Conservation (phyloP, 2,113 vertebrate genomes). For the Leptosomus discolor region DNA sequence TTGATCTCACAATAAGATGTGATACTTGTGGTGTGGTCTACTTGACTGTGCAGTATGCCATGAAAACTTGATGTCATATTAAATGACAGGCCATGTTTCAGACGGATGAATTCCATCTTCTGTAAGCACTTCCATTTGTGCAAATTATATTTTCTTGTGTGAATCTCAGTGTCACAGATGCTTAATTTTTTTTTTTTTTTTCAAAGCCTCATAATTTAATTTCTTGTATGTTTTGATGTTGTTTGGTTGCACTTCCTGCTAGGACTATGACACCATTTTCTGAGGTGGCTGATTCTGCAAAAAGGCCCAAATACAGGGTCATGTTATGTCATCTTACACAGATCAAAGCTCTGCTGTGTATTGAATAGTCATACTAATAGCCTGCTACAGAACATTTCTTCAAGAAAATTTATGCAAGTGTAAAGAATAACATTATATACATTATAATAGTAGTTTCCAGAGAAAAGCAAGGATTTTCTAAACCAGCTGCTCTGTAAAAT, state of each 20-base stretch:
- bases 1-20: not conserved
- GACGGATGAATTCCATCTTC: not conserved
- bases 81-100: not conserved
- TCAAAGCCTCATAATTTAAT: not conserved
- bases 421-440: not conserved
- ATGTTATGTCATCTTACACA: not conserved
- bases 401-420: not conserved
- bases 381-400: not conserved
- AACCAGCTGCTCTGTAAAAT: not conserved
- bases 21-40: not conserved
- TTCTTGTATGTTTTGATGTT: not conserved
- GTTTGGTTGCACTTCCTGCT: not conserved
- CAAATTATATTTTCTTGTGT: not conserved
- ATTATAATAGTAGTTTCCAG: not conserved
- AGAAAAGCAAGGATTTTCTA: not conserved
- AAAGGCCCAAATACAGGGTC: not conserved
- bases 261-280: not conserved
- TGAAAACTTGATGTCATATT: not conserved
- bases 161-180: not conserved
- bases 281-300: not conserved
- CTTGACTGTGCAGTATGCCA: not conserved
- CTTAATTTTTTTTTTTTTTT: not conserved
- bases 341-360: not conserved
- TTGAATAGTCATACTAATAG: not conserved
- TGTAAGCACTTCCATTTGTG: not conserved